A percentile compares a stretch with the other conserved stretches of the same genome.
Conservation (phyloP, 1,140 invertebrate species). For the Hycleus cichorii region DNA sequence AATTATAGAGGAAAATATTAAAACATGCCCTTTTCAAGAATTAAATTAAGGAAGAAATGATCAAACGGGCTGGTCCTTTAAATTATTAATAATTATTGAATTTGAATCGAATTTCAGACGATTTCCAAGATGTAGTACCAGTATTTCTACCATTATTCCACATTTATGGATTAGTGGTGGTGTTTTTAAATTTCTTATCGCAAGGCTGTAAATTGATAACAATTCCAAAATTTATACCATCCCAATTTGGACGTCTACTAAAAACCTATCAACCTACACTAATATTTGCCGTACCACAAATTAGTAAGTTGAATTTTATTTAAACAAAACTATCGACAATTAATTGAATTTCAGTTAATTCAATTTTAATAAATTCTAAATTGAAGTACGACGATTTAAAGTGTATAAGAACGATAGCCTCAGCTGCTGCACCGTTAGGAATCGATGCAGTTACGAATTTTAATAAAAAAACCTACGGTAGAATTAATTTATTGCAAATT, state of each 20-base stretch:
- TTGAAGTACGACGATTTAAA: slow-evolving; percentile 39
- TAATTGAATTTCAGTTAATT: slow-evolving; percentile 44
- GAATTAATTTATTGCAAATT: slow-evolving; percentile 27
- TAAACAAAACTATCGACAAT: too few relatives aligned
- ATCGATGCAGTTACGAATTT: slow-evolving; percentile 48
- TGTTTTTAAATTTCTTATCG: slow-evolving; percentile 51
- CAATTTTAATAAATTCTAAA: slow-evolving; percentile 55
- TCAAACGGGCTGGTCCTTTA: too few relatives aligned
- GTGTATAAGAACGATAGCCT: slow-evolving; percentile 47
- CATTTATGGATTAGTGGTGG: slow-evolving; percentile 62
- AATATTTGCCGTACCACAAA: slow-evolving; percentile 52
- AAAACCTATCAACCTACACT: slow-evolving; percentile 47
- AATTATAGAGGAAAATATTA: too few relatives aligned
- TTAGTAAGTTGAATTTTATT: slow-evolving; percentile 42
- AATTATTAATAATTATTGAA: not conserved
- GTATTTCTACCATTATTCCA: slow-evolving; percentile 75
- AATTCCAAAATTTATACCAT: slow-evolving; percentile 59
- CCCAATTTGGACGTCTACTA: slow-evolving; percentile 52
- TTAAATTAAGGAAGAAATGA: too few relatives aligned
- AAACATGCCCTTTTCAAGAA: too few relatives aligned
- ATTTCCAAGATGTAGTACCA: slow-evolving; percentile 49
- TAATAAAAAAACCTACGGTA: slow-evolving; percentile 29
- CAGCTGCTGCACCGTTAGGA: slow-evolving; percentile 62
- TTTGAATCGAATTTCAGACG: slow-evolving; percentile 32
- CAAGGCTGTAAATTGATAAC: slow-evolving; percentile 60